Percentiles rank a stretch among this genome's conserved stretches.
phyloP scores from a whole-genome alignment of 2,113 vertebrate species.

The Climacteris rufus region DNA sequence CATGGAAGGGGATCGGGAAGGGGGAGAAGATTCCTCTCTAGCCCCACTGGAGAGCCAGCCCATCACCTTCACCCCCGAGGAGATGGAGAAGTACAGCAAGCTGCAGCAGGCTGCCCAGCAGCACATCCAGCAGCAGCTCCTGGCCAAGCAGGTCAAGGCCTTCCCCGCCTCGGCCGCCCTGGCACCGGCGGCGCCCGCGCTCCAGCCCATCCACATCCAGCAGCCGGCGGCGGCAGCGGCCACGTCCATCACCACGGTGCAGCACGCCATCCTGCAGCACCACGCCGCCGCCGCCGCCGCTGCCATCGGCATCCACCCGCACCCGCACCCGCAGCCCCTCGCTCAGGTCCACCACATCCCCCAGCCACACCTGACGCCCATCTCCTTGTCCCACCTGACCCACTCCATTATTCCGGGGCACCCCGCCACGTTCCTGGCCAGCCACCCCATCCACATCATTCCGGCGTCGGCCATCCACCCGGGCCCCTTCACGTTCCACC shows the following conservation, averaged over 20 bases:
- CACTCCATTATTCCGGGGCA: conserved; percentile 94
- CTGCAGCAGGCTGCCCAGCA: conserved; percentile 97
- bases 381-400: conserved; percentile 91
- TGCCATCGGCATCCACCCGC: conserved; percentile 89
- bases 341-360: conserved; percentile 97
- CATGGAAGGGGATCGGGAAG: conserved; percentile 81
- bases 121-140: conserved; percentile 97
- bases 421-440: conserved; percentile 90
- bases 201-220: conserved; percentile 95
- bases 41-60: conserved; percentile 96
- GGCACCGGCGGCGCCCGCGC: conserved; percentile 76
- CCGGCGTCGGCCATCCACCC: conserved; percentile 94
- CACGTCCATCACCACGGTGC: conserved; percentile 91
- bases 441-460: conserved; percentile 98
- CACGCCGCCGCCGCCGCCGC: conserved; percentile 82
- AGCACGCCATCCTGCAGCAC: conserved; percentile 95
- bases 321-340: conserved; percentile 86
- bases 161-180: conserved; percentile 86
- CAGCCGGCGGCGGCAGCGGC: conserved; percentile 87
- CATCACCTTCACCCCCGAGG: conserved; percentile 95
- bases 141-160: conserved; percentile 94
- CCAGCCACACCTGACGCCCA: conserved; percentile 92
- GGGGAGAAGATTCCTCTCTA: conserved; percentile 86
- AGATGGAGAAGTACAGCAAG: conserved; percentile 99
- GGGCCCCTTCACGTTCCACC: conserved; percentile 91